These are phyloP conservation scores for Macrocentrus cingulum DNA, from an alignment of 1,140 invertebrate species.

Conservation along the genomic window DNA sequence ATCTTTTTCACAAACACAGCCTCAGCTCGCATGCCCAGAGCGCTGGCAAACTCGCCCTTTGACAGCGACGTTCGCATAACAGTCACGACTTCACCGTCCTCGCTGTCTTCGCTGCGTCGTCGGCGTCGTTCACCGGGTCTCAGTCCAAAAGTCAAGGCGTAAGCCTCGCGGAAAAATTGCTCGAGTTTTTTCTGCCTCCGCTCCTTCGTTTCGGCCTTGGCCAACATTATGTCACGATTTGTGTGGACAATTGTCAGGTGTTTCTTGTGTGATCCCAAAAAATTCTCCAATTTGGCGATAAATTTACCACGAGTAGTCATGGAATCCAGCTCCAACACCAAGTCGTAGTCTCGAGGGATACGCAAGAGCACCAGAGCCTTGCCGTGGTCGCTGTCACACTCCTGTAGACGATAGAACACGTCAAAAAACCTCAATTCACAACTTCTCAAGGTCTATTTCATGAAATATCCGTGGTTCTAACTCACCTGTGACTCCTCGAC, in stretches of 20 bases:
- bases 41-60: conserved; percentile 95
- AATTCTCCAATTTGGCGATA: conserved; percentile 84
- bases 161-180: conserved; percentile 98
- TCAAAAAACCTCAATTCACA: too few species aligned
- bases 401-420: conserved; percentile 51
- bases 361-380: conserved; percentile 82
- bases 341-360: conserved; percentile 90
- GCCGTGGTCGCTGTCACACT: conserved; percentile 73
- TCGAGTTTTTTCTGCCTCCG: conserved; percentile 91
- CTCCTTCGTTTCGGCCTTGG: conserved; percentile 94
- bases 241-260: conserved; percentile 65
- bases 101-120: conserved; percentile 69
- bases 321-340: conserved; percentile 92
- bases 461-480: not conserved
- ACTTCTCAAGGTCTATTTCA: not conserved
- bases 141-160: conserved; percentile 89
- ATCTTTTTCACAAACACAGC: conserved; percentile 98
- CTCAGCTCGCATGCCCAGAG: conserved; percentile 93
- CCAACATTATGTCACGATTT: conserved; percentile 83
- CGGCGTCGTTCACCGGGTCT: conserved; percentile 71
- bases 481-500: conserved; percentile 74
- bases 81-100: conserved; percentile 83
- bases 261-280: conserved; percentile 81
- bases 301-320: conserved; percentile 82
- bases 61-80: conserved; percentile 93